Percentiles rank a stretch among this genome's conserved stretches.
These are phyloP conservation scores for Branchinecta sandiegonensis DNA, from an alignment of 2,888 invertebrate genomes.

Conservation along the genomic window DNA sequence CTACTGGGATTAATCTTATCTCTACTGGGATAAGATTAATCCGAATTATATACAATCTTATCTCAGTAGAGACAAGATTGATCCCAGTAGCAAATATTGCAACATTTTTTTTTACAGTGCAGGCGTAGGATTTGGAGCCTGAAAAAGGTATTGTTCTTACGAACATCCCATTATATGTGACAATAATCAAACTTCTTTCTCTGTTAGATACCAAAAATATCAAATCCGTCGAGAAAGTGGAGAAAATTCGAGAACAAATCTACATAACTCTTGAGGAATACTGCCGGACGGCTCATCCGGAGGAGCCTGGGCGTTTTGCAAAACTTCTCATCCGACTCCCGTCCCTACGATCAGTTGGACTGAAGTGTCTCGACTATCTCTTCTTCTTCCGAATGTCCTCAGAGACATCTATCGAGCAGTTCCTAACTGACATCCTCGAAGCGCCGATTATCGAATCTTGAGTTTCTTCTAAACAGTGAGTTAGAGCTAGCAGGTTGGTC, in stretches of 20 bases:
- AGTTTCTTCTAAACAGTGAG: not conserved
- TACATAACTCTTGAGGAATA: conserved; percentile 93
- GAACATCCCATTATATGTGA: not conserved
- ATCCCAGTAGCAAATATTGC: too few relatives aligned
- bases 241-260: conserved; percentile 76
- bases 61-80: too few relatives aligned
- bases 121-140: not conserved
- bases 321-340: conserved; percentile 78
- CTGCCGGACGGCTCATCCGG: conserved; percentile 67
- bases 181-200: conserved; percentile 20
- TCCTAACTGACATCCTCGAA: conserved; percentile 66
- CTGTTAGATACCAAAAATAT: conserved; percentile 70
- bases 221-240: conserved; percentile 63
- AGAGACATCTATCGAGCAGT: conserved; percentile 67
- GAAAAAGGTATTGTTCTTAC: not conserved
- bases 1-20: too few relatives aligned
- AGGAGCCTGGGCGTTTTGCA: conserved; percentile 88
- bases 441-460: conserved; percentile 36
- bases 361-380: conserved; percentile 85
- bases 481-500: too few relatives aligned
- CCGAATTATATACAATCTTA: too few relatives aligned
- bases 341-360: conserved; percentile 73
- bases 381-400: conserved; percentile 86
- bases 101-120: too few relatives aligned
- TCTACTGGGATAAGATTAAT: too few relatives aligned